phyloP scores from a whole-genome alignment of 2,797 vertebrate genomes.

The Threskiornis aethiopicus region DNA sequence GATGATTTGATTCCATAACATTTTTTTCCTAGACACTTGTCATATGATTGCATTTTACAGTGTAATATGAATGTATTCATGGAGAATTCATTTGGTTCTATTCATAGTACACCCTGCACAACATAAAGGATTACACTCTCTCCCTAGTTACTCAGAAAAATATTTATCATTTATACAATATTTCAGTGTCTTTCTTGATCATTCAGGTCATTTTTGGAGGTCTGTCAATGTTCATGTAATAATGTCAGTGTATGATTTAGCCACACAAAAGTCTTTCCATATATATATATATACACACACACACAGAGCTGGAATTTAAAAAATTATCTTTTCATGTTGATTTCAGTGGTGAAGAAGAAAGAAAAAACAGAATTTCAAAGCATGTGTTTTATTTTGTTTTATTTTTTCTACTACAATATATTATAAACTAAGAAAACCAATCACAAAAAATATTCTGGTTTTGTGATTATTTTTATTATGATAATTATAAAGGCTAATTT shows the following conservation, averaged over 20 bases:
- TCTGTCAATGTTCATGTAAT: neutral
- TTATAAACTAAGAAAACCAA: neutral
- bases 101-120: constrained; percentile 1
- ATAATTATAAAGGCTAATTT: neutral
- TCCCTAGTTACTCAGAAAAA: neutral
- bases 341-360: neutral
- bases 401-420: neutral
- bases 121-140: neutral
- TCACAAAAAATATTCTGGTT: neutral
- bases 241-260: neutral
- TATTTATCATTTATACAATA: neutral
- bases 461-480: neutral
- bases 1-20: constrained; percentile 25
- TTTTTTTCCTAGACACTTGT: constrained; percentile 25
- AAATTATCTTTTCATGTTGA: neutral
- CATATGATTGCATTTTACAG: constrained; percentile 60
- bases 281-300: neutral
- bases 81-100: constrained; percentile 38
- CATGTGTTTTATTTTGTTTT: neutral
- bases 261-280: neutral
- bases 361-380: neutral
- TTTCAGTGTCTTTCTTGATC: neutral
- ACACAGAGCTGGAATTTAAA: neutral
- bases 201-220: neutral
- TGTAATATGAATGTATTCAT: constrained; percentile 35